phyloP scores from a whole-genome alignment of 2,797 vertebrate genomes.

The Epinephelus malabaricus region DNA sequence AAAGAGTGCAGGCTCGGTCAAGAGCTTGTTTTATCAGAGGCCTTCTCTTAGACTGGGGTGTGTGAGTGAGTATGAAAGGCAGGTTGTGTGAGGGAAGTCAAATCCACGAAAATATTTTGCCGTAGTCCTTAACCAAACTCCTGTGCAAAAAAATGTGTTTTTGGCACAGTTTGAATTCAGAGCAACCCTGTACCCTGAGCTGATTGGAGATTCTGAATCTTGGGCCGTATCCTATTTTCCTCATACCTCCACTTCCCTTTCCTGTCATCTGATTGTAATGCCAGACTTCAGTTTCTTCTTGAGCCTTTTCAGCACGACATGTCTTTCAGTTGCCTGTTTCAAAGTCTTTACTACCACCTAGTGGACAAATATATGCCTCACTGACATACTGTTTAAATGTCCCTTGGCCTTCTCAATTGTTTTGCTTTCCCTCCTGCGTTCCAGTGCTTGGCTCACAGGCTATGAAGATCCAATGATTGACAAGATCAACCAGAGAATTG shows the following conservation, averaged over 20 bases:
- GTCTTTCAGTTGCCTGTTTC: background rate
- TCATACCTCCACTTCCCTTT: background rate
- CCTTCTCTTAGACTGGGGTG: background rate
- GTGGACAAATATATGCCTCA: conserved; percentile 44
- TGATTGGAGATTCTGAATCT: conserved; percentile 78
- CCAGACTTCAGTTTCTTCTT: background rate
- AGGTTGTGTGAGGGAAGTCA: conserved; percentile 12
- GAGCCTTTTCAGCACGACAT: conserved; percentile 49
- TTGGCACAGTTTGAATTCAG: background rate
- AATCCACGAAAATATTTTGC: conserved; percentile 27
- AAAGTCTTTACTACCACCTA: conserved; percentile 62
- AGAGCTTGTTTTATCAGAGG: conserved; percentile 8
- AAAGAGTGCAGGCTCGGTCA: background rate
- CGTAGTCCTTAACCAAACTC: background rate
- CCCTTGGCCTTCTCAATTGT: conserved; percentile 6
- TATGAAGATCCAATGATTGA: conserved; percentile 93
- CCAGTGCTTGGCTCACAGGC: conserved; percentile 94
- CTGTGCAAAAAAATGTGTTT: background rate
- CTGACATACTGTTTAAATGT: background rate
- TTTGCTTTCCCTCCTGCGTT: conserved; percentile 32
- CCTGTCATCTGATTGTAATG: conserved; percentile 13
- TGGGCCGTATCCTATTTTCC: conserved; percentile 31
- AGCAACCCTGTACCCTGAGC: conserved; percentile 62
- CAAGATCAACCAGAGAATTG: conserved; percentile 94
- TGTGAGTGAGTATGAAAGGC: conserved; percentile 26